Percentiles rank a stretch among this genome's conserved stretches.
Conservation (phyloP, 2,888 invertebrate genomes). For the Apamea crenata region DNA sequence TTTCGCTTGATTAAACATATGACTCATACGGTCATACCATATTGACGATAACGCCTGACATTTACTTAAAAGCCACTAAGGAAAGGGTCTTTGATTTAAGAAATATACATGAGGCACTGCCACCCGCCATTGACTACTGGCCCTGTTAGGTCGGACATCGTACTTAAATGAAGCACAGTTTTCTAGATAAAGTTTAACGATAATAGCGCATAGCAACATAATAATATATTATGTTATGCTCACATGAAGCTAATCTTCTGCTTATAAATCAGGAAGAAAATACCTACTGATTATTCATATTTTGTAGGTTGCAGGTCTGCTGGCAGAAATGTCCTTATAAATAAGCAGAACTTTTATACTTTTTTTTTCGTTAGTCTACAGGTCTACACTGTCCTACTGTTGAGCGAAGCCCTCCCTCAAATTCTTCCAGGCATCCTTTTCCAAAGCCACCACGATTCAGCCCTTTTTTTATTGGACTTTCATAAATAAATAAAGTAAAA, state of each 20-base stretch:
- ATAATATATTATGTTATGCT: neutral
- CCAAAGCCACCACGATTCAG: neutral
- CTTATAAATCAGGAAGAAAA: neutral
- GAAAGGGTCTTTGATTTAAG: neutral
- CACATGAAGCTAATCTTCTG: neutral
- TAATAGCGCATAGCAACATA: neutral
- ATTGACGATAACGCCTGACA: slow-evolving; percentile 4
- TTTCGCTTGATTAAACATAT: slow-evolving; percentile 38
- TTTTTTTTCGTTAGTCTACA: neutral
- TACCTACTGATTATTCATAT: neutral
- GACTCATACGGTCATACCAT: slow-evolving; percentile 33
- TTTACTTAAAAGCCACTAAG: neutral
- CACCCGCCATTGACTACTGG: slow-evolving; percentile 20
- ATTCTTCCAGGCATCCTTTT: neutral
- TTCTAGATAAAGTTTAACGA: slow-evolving; percentile 24
- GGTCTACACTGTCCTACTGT: no score
- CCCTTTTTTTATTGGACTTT: neutral
- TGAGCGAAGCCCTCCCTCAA: neutral
- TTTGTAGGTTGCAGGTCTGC: neutral
- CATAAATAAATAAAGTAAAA: neutral
- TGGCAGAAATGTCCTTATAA: neutral
- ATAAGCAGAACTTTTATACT: neutral
- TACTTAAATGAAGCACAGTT: neutral
- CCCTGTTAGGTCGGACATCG: neutral
- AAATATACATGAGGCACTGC: slow-evolving; percentile 6